Base-by-base conservation (phyloP, 2,797 vertebrate species). In the Molossus alvarezi region DNA sequence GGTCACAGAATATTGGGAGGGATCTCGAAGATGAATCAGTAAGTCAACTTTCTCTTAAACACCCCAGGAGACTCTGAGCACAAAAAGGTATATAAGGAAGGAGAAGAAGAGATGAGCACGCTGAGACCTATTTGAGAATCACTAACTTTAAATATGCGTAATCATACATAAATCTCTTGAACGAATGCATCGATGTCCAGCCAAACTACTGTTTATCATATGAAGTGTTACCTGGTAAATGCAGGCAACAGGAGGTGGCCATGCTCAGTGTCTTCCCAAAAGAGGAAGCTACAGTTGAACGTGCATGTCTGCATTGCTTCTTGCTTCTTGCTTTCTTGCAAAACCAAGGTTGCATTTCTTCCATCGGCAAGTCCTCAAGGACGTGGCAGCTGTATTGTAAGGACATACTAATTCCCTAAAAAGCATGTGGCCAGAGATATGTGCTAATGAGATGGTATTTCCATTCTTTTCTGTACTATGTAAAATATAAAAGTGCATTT, bases 81-180 rank as follows among this genome's bases (percentile, higher is more conserved):
- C n/a, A 33, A 84, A 80, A 51, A 80, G 51, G 33, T 33, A 45
- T 48, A 25, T 6, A 48, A 45, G 67, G 18, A 77, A 73, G 14
- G 12, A 69, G n/a, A 72, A 73, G 69, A 71, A 76, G 82, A 86
- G 21, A 60, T 48, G 8, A 37, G 72, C 0, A n/a, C 55, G 14
- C 8, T 57, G 65, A 57, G 67, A 69, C 15, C 17, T 94, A 79
- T 41, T 88, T 90, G 79, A 91, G 72, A 96, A 96, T 37, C 23
- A 65, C 7, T 8, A 25, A 64, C 21, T 81, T 62, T 71, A 58
- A 67, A 41, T 75, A 27, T 12, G 17, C 9, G 7, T 9, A 71
- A 33, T 80, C 65, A 83, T 25, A 21, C 45, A 62, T 29, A 45
- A 96, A 37, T 20, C 29, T 65, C 41, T 86, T 60, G n/a, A 86